Percentiles rank a stretch among this genome's conserved stretches.
Evolutionary conservation across 2,888 invertebrate genomes (phyloP).

Genomic region (Mycalesis mineus): DNA sequence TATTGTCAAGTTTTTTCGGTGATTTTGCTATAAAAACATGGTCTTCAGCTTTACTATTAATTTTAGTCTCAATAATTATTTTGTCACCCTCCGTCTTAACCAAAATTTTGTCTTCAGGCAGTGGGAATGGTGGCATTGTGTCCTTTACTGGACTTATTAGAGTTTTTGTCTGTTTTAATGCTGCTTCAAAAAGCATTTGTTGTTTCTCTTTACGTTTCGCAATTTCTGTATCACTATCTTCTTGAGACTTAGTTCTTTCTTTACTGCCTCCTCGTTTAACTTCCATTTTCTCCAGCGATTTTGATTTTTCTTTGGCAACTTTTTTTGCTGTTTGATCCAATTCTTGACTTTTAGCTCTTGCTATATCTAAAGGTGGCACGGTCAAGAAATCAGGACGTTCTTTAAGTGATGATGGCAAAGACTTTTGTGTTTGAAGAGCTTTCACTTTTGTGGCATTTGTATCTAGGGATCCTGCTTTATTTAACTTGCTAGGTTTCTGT

Average conservation of each 20-base stretch:
- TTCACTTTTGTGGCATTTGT: conserved; percentile 70
- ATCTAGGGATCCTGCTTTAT: conserved; percentile 71
- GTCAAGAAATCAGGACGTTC: conserved; percentile 74
- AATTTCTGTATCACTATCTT: conserved; percentile 84
- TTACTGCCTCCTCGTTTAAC: conserved; percentile 76
- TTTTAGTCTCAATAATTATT: conserved; percentile 84
- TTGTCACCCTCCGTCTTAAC: conserved; percentile 85
- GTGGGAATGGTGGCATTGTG: conserved; percentile 83
- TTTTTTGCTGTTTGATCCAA: conserved; percentile 72
- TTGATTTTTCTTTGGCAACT: conserved; percentile 82
- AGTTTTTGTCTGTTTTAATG: conserved; percentile 85
- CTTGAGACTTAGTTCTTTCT: conserved; percentile 84
- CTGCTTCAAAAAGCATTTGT: conserved; percentile 85
- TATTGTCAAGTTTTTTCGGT: conserved; percentile 83
- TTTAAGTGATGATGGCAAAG: conserved; percentile 74
- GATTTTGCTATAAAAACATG: conserved; percentile 87
- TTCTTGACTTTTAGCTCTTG: conserved; percentile 80
- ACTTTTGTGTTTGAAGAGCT: conserved; percentile 73
- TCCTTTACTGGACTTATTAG: conserved; percentile 86
- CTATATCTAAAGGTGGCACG: conserved; percentile 76
- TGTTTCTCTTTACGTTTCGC: conserved; percentile 86
- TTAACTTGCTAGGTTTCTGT: conserved; percentile 60
- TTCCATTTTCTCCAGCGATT: conserved; percentile 82
- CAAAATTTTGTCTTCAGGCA: conserved; percentile 84
- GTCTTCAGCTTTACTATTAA: conserved; percentile 85